Conservation (phyloP, 2,113 vertebrate genomes). For the Perca schrenkii region DNA sequence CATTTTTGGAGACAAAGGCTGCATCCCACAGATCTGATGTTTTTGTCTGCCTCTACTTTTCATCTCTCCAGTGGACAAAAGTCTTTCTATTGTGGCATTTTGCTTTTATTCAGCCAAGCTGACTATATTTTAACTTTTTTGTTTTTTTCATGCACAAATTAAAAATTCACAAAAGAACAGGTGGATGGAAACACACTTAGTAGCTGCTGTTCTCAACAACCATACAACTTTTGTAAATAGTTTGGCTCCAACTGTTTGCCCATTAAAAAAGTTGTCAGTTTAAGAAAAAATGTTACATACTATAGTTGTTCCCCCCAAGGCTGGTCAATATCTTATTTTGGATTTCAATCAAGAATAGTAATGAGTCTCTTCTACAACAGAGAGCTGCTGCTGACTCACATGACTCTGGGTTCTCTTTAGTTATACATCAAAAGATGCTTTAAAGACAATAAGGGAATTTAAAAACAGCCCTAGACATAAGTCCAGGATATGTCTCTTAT, state of each 20-base stretch:
- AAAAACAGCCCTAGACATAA: conserved; percentile 3
- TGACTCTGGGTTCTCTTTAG: conserved; percentile 37
- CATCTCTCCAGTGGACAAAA: background rate
- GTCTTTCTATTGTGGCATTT: background rate
- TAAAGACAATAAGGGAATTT: conserved; percentile 44
- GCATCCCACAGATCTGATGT: background rate
- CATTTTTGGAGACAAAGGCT: too few relatives aligned
- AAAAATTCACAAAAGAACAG: background rate
- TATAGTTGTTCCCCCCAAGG: too few relatives aligned
- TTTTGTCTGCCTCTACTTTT: background rate
- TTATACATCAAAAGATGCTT: conserved; percentile 49
- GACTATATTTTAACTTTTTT: too few relatives aligned
- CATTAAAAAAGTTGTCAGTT: background rate
- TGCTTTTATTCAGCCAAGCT: background rate
- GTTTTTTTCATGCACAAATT: background rate
- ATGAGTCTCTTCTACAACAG: too few relatives aligned
- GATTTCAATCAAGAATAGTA: too few relatives aligned
- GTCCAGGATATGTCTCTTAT: conserved; percentile 34
- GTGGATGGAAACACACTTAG: background rate
- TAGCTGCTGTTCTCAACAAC: background rate
- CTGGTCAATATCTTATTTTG: too few relatives aligned
- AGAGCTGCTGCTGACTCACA: conserved; percentile 45
- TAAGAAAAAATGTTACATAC: too few relatives aligned
- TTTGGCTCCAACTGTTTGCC: background rate
- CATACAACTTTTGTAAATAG: background rate